Base-by-base conservation (phyloP, 1,140 invertebrate genomes). In the Chironomus striatipennis region DNA sequence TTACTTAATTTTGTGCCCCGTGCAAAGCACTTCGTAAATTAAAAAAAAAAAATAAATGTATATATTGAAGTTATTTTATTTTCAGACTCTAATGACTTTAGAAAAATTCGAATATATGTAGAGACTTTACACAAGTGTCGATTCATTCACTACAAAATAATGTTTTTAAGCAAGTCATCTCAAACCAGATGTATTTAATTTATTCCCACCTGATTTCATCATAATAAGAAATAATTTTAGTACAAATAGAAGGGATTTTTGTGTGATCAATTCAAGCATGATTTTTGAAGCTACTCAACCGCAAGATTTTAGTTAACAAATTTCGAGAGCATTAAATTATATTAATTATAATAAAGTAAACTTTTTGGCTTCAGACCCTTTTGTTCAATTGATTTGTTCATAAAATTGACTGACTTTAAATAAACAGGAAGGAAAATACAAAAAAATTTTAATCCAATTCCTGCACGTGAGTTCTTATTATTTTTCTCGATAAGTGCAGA, bases 121-220 rank as follows among this genome's bases (percentile, higher is more conserved):
- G 24, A 34, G 24, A 34, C 24, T 34, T 34, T 34, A 34, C 24
- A 34, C 24, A 34, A 34, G 24, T 34, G 24, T 34, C 24, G 24
- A 34, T 34, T 34, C 24, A 34, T 34, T 34, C 5, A 34, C 24
- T 34, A 2, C n/a, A n/a, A 5, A 34, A 34, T 34, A 2, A 34
- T 34, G 43, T 12, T 12, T 12, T 57, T 57, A 1, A 57, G 47
- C 47, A 57, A 57, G 47, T 57, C 7, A 70, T 10, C n/a, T 2
- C 65, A 70, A 12, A 57, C n/a, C 65, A 70, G 65, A 70, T 70
- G 65, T 21, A 9, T 18, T 17, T 70, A 20, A 70, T 70, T 70
- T 70, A 70, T 70, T 70, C 65, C 65, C 65, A 70, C 18, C 18
- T 70, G 65, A 70, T 70, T 70, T n/a, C 47, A 57, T 57, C 47